Percentiles rank a stretch among this genome's conserved stretches.
These are phyloP conservation scores for Neoascia interrupta DNA, from an alignment of 2,888 invertebrate genomes.

Conservation along the genomic window DNA sequence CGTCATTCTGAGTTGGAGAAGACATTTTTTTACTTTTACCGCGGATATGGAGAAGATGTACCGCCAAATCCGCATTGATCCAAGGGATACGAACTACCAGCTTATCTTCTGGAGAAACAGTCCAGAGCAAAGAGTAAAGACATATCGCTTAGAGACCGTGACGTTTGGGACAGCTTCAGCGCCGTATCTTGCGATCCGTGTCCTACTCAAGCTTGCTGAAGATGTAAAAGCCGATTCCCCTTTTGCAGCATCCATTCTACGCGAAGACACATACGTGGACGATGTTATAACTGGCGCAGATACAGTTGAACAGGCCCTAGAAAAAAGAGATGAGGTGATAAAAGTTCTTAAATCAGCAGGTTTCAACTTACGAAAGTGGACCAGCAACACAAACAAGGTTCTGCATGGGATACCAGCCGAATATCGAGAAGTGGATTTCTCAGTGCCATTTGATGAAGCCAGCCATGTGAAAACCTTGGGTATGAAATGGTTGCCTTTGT, in stretches of 20 bases:
- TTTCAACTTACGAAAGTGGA: conserved; percentile 11
- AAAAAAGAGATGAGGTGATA: conserved; percentile 4
- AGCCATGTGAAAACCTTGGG: conserved; percentile 18
- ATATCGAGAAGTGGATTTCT: neutral
- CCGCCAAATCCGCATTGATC: conserved; percentile 14
- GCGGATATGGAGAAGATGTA: conserved; percentile 32
- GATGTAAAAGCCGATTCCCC: no score
- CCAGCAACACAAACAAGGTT: conserved; percentile 8
- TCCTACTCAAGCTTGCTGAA: neutral
- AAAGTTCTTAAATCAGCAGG: no score
- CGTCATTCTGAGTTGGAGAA: conserved; percentile 11
- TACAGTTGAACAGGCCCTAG: no score
- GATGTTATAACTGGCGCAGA: conserved; percentile 13
- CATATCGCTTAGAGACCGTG: conserved; percentile 9
- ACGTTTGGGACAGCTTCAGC: conserved; percentile 9
- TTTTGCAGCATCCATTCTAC: neutral
- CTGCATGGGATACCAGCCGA: neutral
- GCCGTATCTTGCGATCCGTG: no score
- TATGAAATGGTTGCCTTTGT: conserved; percentile 16
- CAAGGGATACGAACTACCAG: conserved; percentile 8
- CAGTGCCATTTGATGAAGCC: no score
- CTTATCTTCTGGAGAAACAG: conserved; percentile 8
- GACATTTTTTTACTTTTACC: conserved; percentile 3
- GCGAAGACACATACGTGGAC: neutral
- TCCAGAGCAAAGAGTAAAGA: neutral